Percentiles rank a stretch among this genome's conserved stretches.
phyloP scores from a whole-genome alignment of 2,888 invertebrate genomes.

The Epinotia demarniana region DNA sequence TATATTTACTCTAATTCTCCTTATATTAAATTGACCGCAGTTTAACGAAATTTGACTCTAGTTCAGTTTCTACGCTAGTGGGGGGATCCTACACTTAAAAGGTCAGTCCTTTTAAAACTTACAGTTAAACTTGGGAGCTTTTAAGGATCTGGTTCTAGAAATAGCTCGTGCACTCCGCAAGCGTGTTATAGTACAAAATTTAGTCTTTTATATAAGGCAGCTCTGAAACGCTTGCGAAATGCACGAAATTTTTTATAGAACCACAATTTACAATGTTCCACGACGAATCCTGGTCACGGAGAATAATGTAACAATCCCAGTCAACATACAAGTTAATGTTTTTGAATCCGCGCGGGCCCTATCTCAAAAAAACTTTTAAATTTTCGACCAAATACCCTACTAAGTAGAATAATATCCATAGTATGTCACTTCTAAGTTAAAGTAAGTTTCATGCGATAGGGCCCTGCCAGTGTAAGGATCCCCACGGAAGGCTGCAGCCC shows the following conservation, averaged over 20 bases:
- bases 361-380: too few relatives aligned
- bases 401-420: too few relatives aligned
- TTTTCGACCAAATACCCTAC: neutral
- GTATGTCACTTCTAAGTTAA: too few relatives aligned
- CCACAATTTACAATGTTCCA: neutral
- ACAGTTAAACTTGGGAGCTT: too few relatives aligned
- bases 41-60: neutral
- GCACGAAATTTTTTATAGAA: neutral
- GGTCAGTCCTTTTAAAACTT: too few relatives aligned
- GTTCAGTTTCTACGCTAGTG: neutral
- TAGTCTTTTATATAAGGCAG: conserved; percentile 26
- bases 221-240: neutral
- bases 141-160: neutral
- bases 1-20: conserved; percentile 20
- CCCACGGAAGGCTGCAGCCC: too few relatives aligned
- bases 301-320: neutral
- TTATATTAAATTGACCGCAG: conserved; percentile 24
- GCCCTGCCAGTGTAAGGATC: too few relatives aligned
- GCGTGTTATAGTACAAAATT: conserved; percentile 13
- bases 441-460: too few relatives aligned
- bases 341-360: too few relatives aligned
- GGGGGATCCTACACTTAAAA: neutral
- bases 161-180: conserved; percentile 6
- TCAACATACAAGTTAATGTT: neutral
- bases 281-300: neutral